Percentiles rank a stretch among this genome's conserved stretches.
phyloP scores from a whole-genome alignment of 2,888 invertebrate genomes.

The Stenolophus ochropezus region DNA sequence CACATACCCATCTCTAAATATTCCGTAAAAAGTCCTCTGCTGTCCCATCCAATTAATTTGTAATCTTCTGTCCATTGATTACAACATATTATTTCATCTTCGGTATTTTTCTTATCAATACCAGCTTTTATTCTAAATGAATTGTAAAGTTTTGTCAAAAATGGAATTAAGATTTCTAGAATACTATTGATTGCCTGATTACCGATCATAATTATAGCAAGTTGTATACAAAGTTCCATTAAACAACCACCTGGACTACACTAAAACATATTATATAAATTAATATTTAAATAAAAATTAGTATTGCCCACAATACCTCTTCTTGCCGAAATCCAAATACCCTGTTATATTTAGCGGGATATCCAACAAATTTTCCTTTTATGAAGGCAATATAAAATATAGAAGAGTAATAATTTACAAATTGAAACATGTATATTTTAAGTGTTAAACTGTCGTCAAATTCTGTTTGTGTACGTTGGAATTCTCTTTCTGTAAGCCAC shows the following conservation, averaged over 20 bases:
- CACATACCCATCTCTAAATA: slow-evolving; percentile 88
- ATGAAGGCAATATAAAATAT: slow-evolving; percentile 90
- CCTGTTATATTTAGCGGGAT: slow-evolving; percentile 85
- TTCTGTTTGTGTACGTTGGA: slow-evolving; percentile 87
- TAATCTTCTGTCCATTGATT: slow-evolving; percentile 87
- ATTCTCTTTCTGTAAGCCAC: slow-evolving; percentile 83
- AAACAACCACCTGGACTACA: slow-evolving; percentile 91
- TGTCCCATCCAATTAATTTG: slow-evolving; percentile 78
- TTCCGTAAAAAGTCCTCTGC: slow-evolving; percentile 84
- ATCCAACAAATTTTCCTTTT: slow-evolving; percentile 86
- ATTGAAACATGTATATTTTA: slow-evolving; percentile 91
- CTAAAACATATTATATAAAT: slow-evolving; percentile 68
- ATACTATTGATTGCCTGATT: slow-evolving; percentile 88
- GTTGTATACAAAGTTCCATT: slow-evolving; percentile 89
- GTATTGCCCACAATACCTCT: no score
- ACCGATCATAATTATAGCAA: slow-evolving; percentile 90
- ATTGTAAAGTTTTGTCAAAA: slow-evolving; percentile 76
- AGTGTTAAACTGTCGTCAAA: slow-evolving; percentile 90
- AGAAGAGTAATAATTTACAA: slow-evolving; percentile 92
- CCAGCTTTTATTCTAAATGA: slow-evolving; percentile 73
- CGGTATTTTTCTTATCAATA: slow-evolving; percentile 69
- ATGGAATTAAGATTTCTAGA: slow-evolving; percentile 85
- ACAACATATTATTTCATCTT: slow-evolving; percentile 73
- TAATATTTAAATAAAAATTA: no score
- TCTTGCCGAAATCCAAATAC: slow-evolving; percentile 83